Percentiles rank a stretch among this genome's conserved stretches.
Conservation (phyloP, 2,797 vertebrate species). For the Meda fulgida region DNA sequence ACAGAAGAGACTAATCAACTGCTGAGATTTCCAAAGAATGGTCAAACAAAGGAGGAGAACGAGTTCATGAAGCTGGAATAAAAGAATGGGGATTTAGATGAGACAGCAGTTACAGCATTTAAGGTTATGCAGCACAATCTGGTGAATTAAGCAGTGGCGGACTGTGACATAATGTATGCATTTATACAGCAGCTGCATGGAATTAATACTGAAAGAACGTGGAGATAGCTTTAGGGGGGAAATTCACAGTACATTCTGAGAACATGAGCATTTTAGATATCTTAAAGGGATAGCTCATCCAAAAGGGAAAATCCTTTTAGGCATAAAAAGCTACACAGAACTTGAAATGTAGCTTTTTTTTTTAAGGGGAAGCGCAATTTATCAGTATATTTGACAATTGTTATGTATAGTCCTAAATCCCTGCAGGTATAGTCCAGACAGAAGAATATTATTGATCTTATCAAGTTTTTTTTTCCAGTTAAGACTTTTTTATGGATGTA, state of each 20-base stretch:
- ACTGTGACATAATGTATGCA: conserved; percentile 22
- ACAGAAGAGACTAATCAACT: conserved; percentile 37
- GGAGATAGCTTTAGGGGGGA: not conserved
- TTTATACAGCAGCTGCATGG: conserved; percentile 20
- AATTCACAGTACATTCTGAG: conserved; percentile 3
- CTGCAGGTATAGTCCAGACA: not conserved
- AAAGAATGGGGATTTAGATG: conserved; percentile 35
- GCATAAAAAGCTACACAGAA: no score
- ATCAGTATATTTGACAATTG: not conserved
- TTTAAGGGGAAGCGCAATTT: not conserved
- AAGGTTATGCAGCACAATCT: conserved; percentile 22
- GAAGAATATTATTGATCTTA: not conserved
- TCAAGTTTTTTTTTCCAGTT: not conserved
- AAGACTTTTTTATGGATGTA: not conserved
- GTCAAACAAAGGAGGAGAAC: not conserved
- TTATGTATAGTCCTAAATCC: not conserved
- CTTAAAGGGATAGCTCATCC: not conserved
- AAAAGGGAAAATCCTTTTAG: not conserved
- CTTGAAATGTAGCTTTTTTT: not conserved
- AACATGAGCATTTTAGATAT: not conserved
- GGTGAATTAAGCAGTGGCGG: conserved; percentile 21
- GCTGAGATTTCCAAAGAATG: conserved; percentile 28
- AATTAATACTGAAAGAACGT: not conserved
- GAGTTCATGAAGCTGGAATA: conserved; percentile 25
- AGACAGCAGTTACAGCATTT: conserved; percentile 1